These are phyloP conservation scores for Crax fasciolata DNA, from an alignment of 2,797 vertebrate genomes.

Conservation along the genomic window DNA sequence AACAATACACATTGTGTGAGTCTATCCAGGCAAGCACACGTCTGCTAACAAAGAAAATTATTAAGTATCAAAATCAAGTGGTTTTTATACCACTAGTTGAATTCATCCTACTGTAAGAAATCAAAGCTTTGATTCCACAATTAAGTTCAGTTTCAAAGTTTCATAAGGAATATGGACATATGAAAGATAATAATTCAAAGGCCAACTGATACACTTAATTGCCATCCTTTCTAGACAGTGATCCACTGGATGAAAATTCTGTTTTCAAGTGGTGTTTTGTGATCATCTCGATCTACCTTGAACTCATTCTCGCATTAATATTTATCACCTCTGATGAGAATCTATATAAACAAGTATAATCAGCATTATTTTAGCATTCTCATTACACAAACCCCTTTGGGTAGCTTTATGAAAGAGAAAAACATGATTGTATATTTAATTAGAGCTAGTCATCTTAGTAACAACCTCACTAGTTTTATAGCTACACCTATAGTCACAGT, in stretches of 20 bases:
- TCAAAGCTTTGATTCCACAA: not conserved
- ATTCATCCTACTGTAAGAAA: not conserved
- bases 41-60: not conserved
- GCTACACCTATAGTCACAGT: not conserved
- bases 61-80: not conserved
- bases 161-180: not conserved
- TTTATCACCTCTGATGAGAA: constrained; percentile 62
- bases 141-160: not conserved
- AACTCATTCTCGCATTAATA: constrained; percentile 49
- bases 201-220: not conserved
- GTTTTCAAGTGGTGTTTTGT: constrained; percentile 31
- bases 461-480: not conserved
- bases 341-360: constrained; percentile 61
- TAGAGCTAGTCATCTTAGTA: not conserved
- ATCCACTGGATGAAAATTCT: constrained; percentile 30
- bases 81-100: not conserved
- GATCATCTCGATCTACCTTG: not conserved
- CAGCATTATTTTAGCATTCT: constrained; percentile 50
- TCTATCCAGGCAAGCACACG: not conserved
- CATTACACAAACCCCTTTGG: not conserved
- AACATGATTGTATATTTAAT: constrained; percentile 9
- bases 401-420: constrained; percentile 5
- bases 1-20: not conserved
- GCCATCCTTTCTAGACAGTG: not conserved
- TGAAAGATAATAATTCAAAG: not conserved